Evolutionary conservation across 2,797 vertebrate genomes (phyloP).

Genomic region (Notolepis coatsorum): DNA sequence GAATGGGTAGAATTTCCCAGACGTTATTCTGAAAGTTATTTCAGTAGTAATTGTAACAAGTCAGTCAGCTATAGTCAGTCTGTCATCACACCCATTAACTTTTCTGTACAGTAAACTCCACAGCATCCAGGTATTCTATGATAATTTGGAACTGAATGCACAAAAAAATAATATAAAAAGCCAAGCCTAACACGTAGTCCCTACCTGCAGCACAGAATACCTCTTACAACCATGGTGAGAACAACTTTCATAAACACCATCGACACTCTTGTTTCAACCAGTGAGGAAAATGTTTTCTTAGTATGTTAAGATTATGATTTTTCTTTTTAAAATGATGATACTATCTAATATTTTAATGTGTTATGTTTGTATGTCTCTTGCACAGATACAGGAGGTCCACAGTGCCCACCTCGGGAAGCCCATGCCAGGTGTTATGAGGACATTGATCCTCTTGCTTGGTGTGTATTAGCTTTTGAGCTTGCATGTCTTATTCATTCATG

Average conservation of each 20-base stretch:
- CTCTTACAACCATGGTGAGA: neutral
- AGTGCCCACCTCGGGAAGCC: neutral
- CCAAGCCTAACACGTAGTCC: neutral
- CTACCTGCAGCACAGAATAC: neutral
- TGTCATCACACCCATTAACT: constrained; percentile 50
- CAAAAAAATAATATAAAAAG: constrained; percentile 50
- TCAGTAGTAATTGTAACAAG: neutral
- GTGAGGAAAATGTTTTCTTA: neutral
- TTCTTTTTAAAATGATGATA: neutral
- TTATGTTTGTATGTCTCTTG: neutral
- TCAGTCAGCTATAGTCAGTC: constrained; percentile 19
- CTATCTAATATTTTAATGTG: neutral
- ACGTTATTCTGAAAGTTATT: neutral
- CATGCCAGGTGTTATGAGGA: constrained; percentile 42
- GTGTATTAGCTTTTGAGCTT: constrained; percentile 29
- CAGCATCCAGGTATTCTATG: constrained; percentile 67
- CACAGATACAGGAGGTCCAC: constrained; percentile 10
- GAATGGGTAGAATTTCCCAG: constrained; percentile 32
- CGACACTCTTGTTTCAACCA: neutral
- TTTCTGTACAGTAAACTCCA: constrained; percentile 32
- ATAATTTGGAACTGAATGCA: constrained; percentile 13
- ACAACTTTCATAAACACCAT: neutral
- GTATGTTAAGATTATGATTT: neutral
- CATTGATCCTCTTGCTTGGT: constrained; percentile 58
- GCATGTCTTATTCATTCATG: neutral